Conservation (phyloP, 2,888 invertebrate species). For the Pollenia labialis region DNA sequence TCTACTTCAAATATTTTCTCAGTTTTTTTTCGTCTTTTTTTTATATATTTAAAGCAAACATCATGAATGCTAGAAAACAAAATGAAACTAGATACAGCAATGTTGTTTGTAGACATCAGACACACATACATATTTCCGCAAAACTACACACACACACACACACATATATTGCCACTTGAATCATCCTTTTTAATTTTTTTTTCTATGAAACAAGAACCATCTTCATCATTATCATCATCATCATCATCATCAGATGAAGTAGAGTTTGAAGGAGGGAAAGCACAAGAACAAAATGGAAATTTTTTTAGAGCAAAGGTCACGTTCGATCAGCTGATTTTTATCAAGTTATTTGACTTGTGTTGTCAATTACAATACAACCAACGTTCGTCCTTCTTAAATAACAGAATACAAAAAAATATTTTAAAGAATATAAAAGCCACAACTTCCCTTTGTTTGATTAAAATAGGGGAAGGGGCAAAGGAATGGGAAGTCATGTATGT, state of each 20-base stretch:
- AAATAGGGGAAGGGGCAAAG: neutral
- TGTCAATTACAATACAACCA: slow-evolving; percentile 56
- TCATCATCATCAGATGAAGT: slow-evolving; percentile 2
- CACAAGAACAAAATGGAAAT: slow-evolving; percentile 1
- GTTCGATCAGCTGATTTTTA: slow-evolving; percentile 70
- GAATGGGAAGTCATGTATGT: neutral
- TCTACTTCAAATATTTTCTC: slow-evolving; percentile 58
- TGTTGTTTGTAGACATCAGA: slow-evolving; percentile 23
- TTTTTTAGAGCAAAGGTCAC: slow-evolving; percentile 65
- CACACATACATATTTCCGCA: neutral
- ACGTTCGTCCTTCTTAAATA: slow-evolving; percentile 9
- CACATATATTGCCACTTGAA: neutral
- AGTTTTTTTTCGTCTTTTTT: neutral
- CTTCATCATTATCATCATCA: neutral
- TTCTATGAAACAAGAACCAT: slow-evolving; percentile 18
- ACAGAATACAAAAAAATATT: neutral
- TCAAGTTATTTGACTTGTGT: slow-evolving; percentile 69
- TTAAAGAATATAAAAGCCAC: neutral
- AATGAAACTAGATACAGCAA: neutral
- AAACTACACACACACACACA: neutral
- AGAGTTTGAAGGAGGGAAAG: neutral
- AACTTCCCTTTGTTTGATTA: neutral
- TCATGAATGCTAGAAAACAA: slow-evolving; percentile 8
- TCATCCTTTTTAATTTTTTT: neutral
- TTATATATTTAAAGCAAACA: slow-evolving; percentile 51